Evolutionary conservation across 2,888 invertebrate species (phyloP).

Genomic region (Galerucella calmariensis): DNA sequence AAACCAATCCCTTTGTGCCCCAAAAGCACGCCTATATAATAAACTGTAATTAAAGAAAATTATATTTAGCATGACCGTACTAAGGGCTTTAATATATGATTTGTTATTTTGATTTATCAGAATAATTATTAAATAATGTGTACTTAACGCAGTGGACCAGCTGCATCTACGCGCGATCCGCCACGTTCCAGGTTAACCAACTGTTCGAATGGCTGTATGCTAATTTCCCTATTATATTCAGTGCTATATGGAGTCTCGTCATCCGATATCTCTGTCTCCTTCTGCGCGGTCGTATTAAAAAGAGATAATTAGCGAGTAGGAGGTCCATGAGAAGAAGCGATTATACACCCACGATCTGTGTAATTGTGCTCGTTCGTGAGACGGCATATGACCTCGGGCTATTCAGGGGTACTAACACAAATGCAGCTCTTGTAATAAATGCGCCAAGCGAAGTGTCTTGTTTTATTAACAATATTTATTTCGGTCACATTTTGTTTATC

Average conservation of each 20-base stretch:
- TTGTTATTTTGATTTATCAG: conserved; percentile 67
- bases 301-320: conserved; percentile 50
- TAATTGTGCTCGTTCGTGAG: conserved; percentile 65
- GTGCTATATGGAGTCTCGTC: conserved; percentile 62
- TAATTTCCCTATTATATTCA: conserved; percentile 66
- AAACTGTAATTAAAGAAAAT: conserved; percentile 65
- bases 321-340: conserved; percentile 60
- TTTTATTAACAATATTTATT: conserved; percentile 34
- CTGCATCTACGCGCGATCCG: conserved; percentile 21
- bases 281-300: conserved; percentile 44
- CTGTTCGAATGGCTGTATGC: conserved; percentile 58
- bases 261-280: conserved; percentile 41
- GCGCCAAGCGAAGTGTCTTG: conserved; percentile 31
- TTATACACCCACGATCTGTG: conserved; percentile 65
- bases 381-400: conserved; percentile 62
- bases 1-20: neutral
- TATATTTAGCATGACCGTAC: conserved; percentile 63
- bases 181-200: conserved; percentile 37
- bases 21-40: conserved; percentile 49
- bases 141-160: conserved; percentile 60
- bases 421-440: conserved; percentile 47
- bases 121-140: conserved; percentile 67
- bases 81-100: conserved; percentile 63
- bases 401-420: conserved; percentile 60
- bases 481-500: conserved; percentile 21